A percentile compares a stretch with the other conserved stretches of the same genome.
These are phyloP conservation scores for Heliconius cydno DNA, from an alignment of 2,888 invertebrate genomes.

Conservation along the genomic window DNA sequence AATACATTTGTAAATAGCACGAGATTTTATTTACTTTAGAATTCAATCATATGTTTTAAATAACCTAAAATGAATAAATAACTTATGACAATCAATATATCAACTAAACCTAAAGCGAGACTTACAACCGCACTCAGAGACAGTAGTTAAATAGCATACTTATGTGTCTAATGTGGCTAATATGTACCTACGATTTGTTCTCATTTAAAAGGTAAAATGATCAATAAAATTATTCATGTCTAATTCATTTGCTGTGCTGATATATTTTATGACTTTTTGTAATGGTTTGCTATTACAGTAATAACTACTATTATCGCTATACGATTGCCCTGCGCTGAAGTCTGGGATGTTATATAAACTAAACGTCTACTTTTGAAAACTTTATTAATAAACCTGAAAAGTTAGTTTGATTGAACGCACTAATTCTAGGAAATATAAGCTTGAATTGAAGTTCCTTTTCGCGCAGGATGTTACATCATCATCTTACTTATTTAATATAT, in stretches of 20 bases:
- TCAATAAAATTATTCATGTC: conserved; percentile 7
- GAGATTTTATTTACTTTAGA: not conserved
- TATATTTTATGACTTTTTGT: conserved; percentile 4
- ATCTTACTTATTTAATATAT: too few species aligned
- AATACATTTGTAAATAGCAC: not conserved
- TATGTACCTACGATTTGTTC: not conserved
- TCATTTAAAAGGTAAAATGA: not conserved
- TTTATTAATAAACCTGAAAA: too few species aligned
- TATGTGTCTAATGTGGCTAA: not conserved
- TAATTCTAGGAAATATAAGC: not conserved
- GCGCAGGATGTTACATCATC: too few species aligned
- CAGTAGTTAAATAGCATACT: not conserved
- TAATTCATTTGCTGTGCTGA: conserved; percentile 5
- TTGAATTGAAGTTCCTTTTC: not conserved
- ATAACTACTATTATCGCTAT: not conserved
- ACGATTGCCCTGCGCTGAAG: not conserved
- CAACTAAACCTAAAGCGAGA: not conserved
- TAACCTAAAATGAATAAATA: not conserved
- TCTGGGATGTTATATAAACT: not conserved
- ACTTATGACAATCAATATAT: not conserved
- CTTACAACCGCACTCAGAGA: not conserved
- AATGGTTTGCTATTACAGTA: not conserved
- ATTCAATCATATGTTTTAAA: not conserved
- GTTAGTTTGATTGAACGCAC: not conserved
- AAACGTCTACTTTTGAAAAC: not conserved